phyloP scores from a whole-genome alignment of 2,113 vertebrate genomes.

The Gymnarchus niloticus region DNA sequence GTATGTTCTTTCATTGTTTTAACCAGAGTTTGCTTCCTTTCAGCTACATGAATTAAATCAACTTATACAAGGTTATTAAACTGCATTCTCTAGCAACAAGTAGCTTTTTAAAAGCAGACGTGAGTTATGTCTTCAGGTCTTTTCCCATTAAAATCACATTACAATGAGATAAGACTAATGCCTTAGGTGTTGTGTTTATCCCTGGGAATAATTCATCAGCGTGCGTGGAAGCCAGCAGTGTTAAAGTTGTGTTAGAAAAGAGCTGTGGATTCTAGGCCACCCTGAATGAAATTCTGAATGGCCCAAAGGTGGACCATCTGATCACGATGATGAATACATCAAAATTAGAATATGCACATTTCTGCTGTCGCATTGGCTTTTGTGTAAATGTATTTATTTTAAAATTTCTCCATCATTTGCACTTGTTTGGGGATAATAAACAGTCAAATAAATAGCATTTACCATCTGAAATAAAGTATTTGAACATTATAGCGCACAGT shows the following conservation, averaged over 20 bases:
- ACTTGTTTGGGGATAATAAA: not conserved
- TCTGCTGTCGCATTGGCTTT: not conserved
- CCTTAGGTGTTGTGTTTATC: constrained; percentile 9
- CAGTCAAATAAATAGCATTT: not conserved
- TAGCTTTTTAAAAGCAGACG: not conserved
- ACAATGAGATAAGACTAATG: constrained; percentile 7
- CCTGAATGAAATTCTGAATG: not conserved
- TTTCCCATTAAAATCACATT: constrained; percentile 21
- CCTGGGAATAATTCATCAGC: constrained; percentile 3
- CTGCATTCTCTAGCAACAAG: not conserved
- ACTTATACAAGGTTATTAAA: not conserved
- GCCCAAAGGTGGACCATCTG: not conserved
- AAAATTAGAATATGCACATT: not conserved
- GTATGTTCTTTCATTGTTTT: not conserved
- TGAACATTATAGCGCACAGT: not conserved
- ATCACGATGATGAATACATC: not conserved
- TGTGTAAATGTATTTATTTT: not conserved
- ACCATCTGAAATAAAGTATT: not conserved
- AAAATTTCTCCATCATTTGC: not conserved
- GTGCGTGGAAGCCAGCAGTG: not conserved
- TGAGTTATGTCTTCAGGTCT: constrained; percentile 15
- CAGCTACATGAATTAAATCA: not conserved
- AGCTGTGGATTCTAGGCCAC: not conserved
- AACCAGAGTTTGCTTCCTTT: not conserved
- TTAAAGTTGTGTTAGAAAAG: not conserved